Conservation (phyloP, 2,888 invertebrate genomes). For the Tortrix viridana region DNA sequence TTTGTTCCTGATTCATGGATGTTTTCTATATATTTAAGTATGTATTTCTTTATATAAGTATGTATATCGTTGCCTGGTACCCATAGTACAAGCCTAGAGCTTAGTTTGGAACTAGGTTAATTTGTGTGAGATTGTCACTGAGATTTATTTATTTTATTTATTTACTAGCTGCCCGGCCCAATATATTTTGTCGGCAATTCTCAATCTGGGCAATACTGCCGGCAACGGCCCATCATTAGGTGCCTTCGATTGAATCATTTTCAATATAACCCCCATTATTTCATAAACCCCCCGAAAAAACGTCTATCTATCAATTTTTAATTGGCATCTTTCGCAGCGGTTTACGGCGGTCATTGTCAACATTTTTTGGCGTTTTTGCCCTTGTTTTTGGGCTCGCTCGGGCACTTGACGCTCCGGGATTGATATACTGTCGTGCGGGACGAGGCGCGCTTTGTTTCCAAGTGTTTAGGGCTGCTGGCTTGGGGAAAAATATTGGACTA, state of each 20-base stretch:
- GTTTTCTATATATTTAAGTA: no score
- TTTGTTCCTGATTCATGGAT: no score
- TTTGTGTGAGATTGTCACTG: no score
- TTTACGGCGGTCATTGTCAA: constrained; percentile 78
- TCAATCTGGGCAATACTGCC: no score
- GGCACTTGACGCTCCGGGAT: constrained; percentile 79
- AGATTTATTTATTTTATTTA: no score
- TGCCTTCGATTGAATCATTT: not conserved
- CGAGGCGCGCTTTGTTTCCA: constrained; percentile 81
- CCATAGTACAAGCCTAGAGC: no score
- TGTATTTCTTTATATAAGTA: no score
- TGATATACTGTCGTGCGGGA: constrained; percentile 81
- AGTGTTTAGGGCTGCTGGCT: constrained; percentile 57
- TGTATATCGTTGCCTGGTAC: no score
- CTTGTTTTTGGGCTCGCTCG: constrained; percentile 76
- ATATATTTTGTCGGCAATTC: no score
- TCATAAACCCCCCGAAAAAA: constrained; percentile 43
- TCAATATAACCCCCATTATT: constrained; percentile 6
- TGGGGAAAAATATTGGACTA: not conserved
- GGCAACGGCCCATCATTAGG: no score
- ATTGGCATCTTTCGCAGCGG: constrained; percentile 82
- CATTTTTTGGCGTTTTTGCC: constrained; percentile 73
- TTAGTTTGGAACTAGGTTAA: no score
- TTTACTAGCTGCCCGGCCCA: no score
- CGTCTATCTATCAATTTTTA: constrained; percentile 81